Evolutionary conservation across 2,113 vertebrate species (phyloP).

Genomic region (Charina bottae): DNA sequence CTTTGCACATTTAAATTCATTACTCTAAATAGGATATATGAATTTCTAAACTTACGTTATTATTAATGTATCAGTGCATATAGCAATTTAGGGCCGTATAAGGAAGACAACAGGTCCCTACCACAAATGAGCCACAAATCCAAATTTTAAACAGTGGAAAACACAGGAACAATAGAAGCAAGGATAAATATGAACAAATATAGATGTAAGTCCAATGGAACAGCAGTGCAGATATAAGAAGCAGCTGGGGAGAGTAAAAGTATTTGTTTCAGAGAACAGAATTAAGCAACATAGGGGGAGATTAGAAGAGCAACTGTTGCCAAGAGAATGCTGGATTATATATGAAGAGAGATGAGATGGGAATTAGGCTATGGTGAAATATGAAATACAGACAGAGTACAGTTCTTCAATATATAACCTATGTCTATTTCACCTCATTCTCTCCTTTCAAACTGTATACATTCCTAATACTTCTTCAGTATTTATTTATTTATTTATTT

Average conservation of each 20-base stretch:
- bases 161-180: neutral
- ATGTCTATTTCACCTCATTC: neutral
- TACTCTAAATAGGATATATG: neutral
- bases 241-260: neutral
- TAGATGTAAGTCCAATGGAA: neutral
- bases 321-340: neutral
- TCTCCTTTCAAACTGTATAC: conserved; percentile 18
- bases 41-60: neutral
- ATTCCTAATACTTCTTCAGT: neutral
- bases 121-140: neutral
- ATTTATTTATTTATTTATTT: neutral
- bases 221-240: neutral
- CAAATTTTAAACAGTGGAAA: neutral
- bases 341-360: neutral
- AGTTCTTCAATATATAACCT: neutral
- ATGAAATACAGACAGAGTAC: neutral
- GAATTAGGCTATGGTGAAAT: neutral
- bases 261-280: neutral
- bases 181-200: neutral
- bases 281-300: neutral
- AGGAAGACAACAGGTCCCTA: neutral
- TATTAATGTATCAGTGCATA: neutral
- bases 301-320: neutral
- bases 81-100: neutral
- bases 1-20: neutral